Base-by-base conservation (phyloP, 2,888 invertebrate genomes). In the Drosophila koepferae region DNA sequence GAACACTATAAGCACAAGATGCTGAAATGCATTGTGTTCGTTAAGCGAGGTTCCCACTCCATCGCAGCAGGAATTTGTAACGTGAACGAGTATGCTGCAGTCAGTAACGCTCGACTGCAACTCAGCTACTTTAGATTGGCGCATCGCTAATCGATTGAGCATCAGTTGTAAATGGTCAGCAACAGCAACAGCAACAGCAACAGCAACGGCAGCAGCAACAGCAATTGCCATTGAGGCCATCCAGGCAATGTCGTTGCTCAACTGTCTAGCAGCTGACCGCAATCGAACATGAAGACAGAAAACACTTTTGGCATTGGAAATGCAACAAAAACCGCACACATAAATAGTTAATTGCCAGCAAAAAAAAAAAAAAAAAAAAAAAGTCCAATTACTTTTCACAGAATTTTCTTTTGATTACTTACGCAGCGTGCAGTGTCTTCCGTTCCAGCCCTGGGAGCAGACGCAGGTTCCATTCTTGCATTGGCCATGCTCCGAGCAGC, bases 401-500 rank as follows among this genome's bases (percentile, higher is more conserved):
- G 1, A 5, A 20, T 41, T 18, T n/a, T 18, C 12, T 18, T 9
- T n/a, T 2, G 14, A 8, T 14, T 87, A 95, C 97, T 97, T 95
- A 99, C 99, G 97, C 90, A 99, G 94, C 70, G 98, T 98, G 94
- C 99, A 99, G 93, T 99, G 98, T 89, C 96, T 96, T 80, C 99
- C 99, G 93, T 99, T 99, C 99, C 99, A 99, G 77, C 99, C 99
- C 92, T 98, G 97, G 62, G 97, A 97, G 93, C 99, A 99, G 63
- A 98, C 97, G 93, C 99, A 99, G 58, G 98, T 98, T 72, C 99
- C 99, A 93, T 99, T 99, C 92, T 97, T 96, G 94, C 99, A 99
- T 92, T 97, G 97, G 23, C 99, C 99, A 91, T 99, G 98, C 87
- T 97, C 97, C 63, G 97, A 96, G 93, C 99, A 99, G 73, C 98